Evolutionary conservation across 2,113 vertebrate genomes (phyloP).

Genomic region (Numida meleagris): DNA sequence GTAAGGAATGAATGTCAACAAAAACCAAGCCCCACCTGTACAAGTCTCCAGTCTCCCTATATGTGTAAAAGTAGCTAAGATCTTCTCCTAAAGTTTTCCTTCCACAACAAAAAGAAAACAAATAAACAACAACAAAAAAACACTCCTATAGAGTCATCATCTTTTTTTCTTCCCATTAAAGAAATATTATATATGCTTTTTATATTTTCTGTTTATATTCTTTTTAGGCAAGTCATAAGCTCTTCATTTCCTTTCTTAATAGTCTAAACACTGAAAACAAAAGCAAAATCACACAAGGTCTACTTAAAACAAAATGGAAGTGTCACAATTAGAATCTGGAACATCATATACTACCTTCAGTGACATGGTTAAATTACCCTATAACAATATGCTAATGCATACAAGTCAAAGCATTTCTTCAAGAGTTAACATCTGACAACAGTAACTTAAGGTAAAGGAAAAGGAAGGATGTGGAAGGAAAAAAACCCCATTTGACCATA

Average conservation of each 20-base stretch:
- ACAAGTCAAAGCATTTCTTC: neutral
- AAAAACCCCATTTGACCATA: neutral
- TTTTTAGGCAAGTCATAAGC: neutral
- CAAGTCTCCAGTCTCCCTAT: neutral
- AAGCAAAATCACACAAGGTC: neutral
- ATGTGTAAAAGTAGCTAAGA: fast-evolving
- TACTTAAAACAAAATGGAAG: neutral
- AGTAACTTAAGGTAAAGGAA: neutral
- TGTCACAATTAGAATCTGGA: neutral
- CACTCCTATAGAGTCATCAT: neutral
- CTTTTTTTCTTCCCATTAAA: neutral
- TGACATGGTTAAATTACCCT: neutral
- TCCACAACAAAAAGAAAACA: neutral
- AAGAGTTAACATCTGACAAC: neutral
- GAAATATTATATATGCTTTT: neutral
- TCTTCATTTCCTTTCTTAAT: neutral
- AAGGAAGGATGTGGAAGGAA: neutral
- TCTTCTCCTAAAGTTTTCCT: neutral
- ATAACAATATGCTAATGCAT: neutral
- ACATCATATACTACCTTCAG: neutral
- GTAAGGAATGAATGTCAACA: neutral
- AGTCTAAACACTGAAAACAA: neutral
- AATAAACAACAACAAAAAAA: neutral
- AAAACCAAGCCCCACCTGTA: neutral
- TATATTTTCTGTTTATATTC: neutral